Base-by-base conservation (phyloP, 2,888 invertebrate genomes). In the Tipula lateralis region DNA sequence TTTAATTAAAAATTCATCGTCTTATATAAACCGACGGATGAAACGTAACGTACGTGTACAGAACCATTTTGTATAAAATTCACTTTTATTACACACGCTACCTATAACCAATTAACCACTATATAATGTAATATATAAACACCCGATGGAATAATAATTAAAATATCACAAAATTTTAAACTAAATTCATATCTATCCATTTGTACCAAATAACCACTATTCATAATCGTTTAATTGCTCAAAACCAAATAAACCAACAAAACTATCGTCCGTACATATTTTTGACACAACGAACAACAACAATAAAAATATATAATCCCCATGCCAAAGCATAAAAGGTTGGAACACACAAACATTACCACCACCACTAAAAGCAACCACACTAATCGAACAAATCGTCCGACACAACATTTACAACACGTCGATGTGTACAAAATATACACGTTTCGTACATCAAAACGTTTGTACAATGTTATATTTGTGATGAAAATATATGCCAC, bases 241-340 rank as follows among this genome's bases (percentile, higher is more conserved):
- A 66, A 66, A 66, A 66, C 66, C 66, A 66, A 66, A 66, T 66
- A 66, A 66, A 66, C 66, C 66, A 66, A 66, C 9, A 66, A 66
- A 24, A 66, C 66, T 66, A 66, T 66, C 7, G 24, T 66, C n/a
- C 24, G 24, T 66, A 66, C 66, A 66, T 24, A 66, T 66, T 44
- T 66, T 66, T 66, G 24, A 66, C 66, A 66, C 66, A 66, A 66
- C 66, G 66, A 66, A 66, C 66, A 66, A 66, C 66, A 66, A 19
- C 66, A 44, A 44, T 44, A 44, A n/a, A 66, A 66, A 66, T n/a
- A n/a, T n/a, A 1, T 7, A 24, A 24, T 66, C 1, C 24, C 9
- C 24, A 66, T 66, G 24, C n/a, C 39, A 39, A 39, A 39, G 24
- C 19, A 19, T 9, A 66, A 66, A 66, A 66, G 66, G 66, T 66